These are phyloP conservation scores for Saxicola maurus DNA, from an alignment of 2,797 vertebrate genomes.

Conservation along the genomic window DNA sequence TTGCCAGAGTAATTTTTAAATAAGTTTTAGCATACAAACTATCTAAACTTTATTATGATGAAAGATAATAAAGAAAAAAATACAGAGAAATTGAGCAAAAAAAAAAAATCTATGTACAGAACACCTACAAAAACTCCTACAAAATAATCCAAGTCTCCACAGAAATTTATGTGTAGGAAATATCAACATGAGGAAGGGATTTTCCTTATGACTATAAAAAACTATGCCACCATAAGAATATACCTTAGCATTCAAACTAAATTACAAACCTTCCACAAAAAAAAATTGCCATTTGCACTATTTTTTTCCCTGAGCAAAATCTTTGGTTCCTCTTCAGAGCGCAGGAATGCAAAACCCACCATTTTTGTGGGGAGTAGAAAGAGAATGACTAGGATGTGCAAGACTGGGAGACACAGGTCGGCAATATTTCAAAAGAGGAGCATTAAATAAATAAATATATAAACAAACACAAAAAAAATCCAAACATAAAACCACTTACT, in stretches of 20 bases:
- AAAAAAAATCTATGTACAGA: background rate
- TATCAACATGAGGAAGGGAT: accelerated
- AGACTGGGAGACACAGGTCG: accelerated
- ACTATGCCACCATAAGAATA: background rate
- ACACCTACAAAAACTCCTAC: background rate
- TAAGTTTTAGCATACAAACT: background rate
- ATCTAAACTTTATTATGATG: background rate
- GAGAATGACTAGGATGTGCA: background rate
- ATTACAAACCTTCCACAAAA: background rate
- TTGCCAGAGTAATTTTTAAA: background rate
- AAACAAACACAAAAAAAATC: accelerated
- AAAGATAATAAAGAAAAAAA: background rate
- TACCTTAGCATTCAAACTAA: background rate
- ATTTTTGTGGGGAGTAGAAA: background rate
- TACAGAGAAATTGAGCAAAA: background rate
- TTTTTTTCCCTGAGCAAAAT: background rate
- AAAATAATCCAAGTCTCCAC: background rate
- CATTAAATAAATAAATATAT: background rate
- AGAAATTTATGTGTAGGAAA: background rate
- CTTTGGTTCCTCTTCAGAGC: background rate
- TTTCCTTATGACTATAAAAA: background rate
- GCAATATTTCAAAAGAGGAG: background rate
- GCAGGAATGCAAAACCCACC: background rate
- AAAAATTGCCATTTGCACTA: background rate
- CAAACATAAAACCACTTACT: background rate